These are phyloP conservation scores for Mechanitis mazaeus DNA, from an alignment of 2,888 invertebrate species.

Conservation along the genomic window DNA sequence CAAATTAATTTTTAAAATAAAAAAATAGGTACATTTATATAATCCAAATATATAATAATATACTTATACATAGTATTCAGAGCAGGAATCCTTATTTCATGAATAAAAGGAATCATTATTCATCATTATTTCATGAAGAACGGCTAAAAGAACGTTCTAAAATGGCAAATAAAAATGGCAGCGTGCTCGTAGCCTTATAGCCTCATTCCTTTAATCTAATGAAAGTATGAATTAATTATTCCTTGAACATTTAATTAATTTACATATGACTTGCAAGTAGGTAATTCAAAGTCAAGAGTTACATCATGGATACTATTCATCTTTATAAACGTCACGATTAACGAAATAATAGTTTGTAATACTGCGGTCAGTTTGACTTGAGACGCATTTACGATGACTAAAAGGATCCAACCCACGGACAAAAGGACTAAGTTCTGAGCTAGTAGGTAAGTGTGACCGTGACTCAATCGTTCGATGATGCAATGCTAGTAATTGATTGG, in stretches of 20 bases:
- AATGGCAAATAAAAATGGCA: not conserved
- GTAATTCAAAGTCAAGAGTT: too few species aligned
- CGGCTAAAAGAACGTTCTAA: not conserved
- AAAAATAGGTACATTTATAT: too few species aligned
- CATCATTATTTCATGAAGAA: not conserved
- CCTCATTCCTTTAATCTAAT: not conserved
- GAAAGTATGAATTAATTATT: not conserved
- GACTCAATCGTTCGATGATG: constrained; percentile 73
- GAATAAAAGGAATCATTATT: too few species aligned
- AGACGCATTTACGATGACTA: constrained; percentile 57
- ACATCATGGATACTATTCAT: constrained; percentile 19
- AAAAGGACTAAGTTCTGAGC: constrained; percentile 50
- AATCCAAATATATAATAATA: too few species aligned
- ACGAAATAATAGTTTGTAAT: constrained; percentile 47
- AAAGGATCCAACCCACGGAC: constrained; percentile 61
- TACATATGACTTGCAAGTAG: too few species aligned
- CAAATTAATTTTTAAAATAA: too few species aligned
- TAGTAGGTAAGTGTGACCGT: constrained; percentile 55
- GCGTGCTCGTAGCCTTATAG: not conserved
- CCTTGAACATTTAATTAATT: too few species aligned
- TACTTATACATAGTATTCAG: too few species aligned
- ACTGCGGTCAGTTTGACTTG: constrained; percentile 58
- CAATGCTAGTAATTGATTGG: constrained; percentile 63
- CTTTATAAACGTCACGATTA: constrained; percentile 42
- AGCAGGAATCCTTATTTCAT: too few species aligned